These are phyloP conservation scores for Anableps anableps DNA, from an alignment of 2,797 vertebrate species.

Conservation along the genomic window DNA sequence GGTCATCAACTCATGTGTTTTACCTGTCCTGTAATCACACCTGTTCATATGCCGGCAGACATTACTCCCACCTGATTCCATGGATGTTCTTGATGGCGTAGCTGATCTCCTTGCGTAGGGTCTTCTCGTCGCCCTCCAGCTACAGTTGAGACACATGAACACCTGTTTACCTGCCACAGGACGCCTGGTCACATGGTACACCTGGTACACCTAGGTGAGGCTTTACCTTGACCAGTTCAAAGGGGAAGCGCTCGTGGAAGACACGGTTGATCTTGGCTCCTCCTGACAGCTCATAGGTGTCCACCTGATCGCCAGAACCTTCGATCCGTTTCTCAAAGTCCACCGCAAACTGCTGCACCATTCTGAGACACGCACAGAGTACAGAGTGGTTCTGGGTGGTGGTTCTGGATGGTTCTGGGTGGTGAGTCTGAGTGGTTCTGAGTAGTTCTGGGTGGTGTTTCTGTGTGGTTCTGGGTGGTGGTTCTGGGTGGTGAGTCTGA, in stretches of 20 bases:
- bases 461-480: too few relatives aligned
- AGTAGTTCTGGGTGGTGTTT: too few relatives aligned
- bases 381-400: background rate
- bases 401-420: background rate
- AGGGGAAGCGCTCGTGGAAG: slow-evolving; percentile 96
- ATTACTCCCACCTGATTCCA: slow-evolving; percentile 89
- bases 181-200: background rate
- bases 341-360: slow-evolving; percentile 97
- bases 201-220: background rate
- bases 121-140: slow-evolving; percentile 97
- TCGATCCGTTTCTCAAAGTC: slow-evolving; percentile 98
- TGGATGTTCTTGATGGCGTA: slow-evolving; percentile 98
- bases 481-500: too few relatives aligned
- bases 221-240: slow-evolving; percentile 94
- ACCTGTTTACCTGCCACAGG: background rate
- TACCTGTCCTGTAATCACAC: background rate
- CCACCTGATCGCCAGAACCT: slow-evolving; percentile 95
- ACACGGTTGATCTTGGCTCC: slow-evolving; percentile 95
- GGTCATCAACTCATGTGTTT: background rate
- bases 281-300: slow-evolving; percentile 94
- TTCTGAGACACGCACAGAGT: slow-evolving; percentile 77
- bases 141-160: slow-evolving; percentile 43
- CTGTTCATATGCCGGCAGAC: background rate
- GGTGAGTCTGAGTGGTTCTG: background rate
- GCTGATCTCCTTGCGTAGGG: slow-evolving; percentile 94